Conservation (phyloP, 2,888 invertebrate genomes). For the Megamerina dolium region DNA sequence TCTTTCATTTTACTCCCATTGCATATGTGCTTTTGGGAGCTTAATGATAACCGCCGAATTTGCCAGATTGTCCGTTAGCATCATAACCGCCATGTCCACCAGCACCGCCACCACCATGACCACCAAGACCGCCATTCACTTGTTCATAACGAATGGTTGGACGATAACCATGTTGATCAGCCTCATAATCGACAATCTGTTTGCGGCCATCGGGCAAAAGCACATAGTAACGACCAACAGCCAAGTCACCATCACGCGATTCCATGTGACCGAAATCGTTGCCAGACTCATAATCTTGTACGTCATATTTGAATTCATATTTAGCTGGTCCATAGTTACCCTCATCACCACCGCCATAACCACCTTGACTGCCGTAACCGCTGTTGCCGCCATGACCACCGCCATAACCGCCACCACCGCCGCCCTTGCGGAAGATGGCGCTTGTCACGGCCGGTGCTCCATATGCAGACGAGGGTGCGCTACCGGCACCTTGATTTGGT, state of each 20-base stretch:
- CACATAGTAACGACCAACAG: slow-evolving; percentile 61
- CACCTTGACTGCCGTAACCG: slow-evolving; percentile 21
- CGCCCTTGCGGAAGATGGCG: slow-evolving; percentile 48
- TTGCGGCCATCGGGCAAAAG: slow-evolving; percentile 63
- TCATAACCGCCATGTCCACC: slow-evolving; percentile 31
- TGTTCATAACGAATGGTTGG: slow-evolving; percentile 65
- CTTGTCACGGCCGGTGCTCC: slow-evolving; percentile 53
- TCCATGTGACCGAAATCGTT: slow-evolving; percentile 65
- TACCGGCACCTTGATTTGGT: slow-evolving; percentile 34
- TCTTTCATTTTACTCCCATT: slow-evolving; percentile 16
- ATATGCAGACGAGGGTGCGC: slow-evolving; percentile 49
- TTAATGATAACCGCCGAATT: slow-evolving; percentile 35
- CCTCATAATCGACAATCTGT: slow-evolving; percentile 65
- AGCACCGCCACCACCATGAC: slow-evolving; percentile 29
- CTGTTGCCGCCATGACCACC: slow-evolving; percentile 21
- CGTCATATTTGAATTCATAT: slow-evolving; percentile 64
- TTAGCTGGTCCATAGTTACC: slow-evolving; percentile 59
- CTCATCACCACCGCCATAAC: slow-evolving; percentile 33
- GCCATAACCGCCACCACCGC: slow-evolving; percentile 17
- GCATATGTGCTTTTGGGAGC: slow-evolving; percentile 14
- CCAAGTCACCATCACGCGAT: slow-evolving; percentile 57
- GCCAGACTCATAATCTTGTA: slow-evolving; percentile 59
- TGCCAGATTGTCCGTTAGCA: slow-evolving; percentile 19
- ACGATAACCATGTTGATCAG: slow-evolving; percentile 62
- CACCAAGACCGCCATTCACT: slow-evolving; percentile 44